Evolutionary conservation across 64 coral and sea anemone species (phyloP), one percentile per base, ranked within the genome.

Genomic region (Dendronephthya gigantea): DNA sequence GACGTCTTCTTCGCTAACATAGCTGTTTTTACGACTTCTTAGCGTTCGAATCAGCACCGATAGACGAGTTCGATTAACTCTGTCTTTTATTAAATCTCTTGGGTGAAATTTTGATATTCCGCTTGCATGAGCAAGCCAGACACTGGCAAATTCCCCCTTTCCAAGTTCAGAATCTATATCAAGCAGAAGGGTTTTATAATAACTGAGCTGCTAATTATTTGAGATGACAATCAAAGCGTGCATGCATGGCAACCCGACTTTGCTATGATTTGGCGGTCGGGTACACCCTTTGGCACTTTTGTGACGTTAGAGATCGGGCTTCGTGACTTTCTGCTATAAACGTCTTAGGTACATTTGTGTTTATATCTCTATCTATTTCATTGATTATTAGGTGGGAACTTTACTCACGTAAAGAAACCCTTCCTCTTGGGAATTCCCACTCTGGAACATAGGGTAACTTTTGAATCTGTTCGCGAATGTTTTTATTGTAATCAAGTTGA

Each of bases 401-500:
- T 35, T 29, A 39, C 72, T 79, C 36, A 79, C 72, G 32, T 19
- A 79, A 33, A 11, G 22, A 79, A 79, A 79, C 37, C 15, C 30
- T 79, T 79, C 36, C 72, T 39, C 72, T 79, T 0, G 72, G 72
- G 7, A 79, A 79, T 79, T 79, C 72, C 72, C 72, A 79, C 17
- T 79, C 72, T 79, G 72, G 32, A 79, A 79, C 37, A 39, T 79
- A 79, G 19, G 72, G 72, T 33, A 79, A 29, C 36, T 79, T 79
- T 34, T 8, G 25, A 29, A 79, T 15, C 72, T 79, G 72, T 79
- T 79, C 72, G 5, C 72, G 72, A 35, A 79, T 79, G 17, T 79
- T 33, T 39, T 37, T 79, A 39, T 33, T 39, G 32, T 34, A 79
- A 17, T 79, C 36, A 14, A 79, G 72, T 16, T 79, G 31, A 8